A percentile compares a stretch with the other conserved stretches of the same genome.
Conservation (phyloP, 2,113 vertebrate species). For the Caranx melampygus region DNA sequence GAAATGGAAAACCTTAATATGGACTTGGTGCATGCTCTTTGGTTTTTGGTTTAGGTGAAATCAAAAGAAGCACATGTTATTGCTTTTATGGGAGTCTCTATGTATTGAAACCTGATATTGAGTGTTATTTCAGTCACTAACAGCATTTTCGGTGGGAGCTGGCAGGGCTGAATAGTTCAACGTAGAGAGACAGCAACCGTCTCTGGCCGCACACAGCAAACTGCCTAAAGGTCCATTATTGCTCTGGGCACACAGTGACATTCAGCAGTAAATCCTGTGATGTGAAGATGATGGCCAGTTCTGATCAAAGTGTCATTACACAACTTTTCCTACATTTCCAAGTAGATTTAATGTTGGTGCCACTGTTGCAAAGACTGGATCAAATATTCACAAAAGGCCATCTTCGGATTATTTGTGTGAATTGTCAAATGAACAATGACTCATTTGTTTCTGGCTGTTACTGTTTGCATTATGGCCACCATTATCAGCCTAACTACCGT, state of each 20-base stretch:
- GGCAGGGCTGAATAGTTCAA: conserved; percentile 8
- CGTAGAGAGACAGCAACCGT: neutral
- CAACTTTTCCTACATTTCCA: no score
- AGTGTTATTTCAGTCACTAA: conserved; percentile 10
- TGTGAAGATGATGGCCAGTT: neutral
- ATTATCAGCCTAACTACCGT: no score
- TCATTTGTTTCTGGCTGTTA: no score
- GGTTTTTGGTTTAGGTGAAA: conserved; percentile 8
- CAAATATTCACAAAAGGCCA: no score
- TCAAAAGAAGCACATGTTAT: conserved; percentile 6
- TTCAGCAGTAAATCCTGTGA: neutral
- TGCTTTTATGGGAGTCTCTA: neutral
- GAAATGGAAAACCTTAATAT: conserved; percentile 36
- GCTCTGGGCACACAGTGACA: neutral
- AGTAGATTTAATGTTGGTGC: no score
- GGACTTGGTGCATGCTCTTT: neutral
- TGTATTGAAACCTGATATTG: conserved; percentile 17
- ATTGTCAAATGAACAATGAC: no score
- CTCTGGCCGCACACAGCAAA: neutral
- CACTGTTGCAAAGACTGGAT: no score
- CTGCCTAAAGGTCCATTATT: neutral
- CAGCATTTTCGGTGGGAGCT: neutral
- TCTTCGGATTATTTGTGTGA: no score
- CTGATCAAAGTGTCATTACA: neutral
- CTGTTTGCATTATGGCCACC: no score